Evolutionary conservation across 2,888 invertebrate species (phyloP).

Genomic region (Clistopyga incitator): DNA sequence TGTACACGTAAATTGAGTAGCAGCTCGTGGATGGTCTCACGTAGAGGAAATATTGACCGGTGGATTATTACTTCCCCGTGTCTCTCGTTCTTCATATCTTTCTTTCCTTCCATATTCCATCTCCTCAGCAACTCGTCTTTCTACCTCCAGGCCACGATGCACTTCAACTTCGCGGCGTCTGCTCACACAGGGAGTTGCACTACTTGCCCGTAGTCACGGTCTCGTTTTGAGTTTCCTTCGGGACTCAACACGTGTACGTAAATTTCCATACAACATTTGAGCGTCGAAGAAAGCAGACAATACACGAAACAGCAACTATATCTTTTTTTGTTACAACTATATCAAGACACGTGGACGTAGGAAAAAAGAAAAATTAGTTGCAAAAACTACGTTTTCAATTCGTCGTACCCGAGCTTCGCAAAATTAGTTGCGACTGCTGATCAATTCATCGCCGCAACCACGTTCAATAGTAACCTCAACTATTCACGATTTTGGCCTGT

Average conservation of each 20-base stretch:
- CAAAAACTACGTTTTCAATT: no score
- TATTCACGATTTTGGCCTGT: no score
- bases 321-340: no score
- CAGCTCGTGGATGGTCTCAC: slow-evolving; percentile 52
- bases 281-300: neutral
- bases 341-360: no score
- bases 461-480: no score
- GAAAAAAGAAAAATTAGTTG: no score
- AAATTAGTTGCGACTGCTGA: no score
- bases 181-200: neutral
- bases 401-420: no score
- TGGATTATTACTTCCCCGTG: slow-evolving; percentile 66
- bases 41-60: slow-evolving; percentile 69
- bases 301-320: neutral
- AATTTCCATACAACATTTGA: slow-evolving; percentile 13
- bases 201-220: slow-evolving; percentile 39
- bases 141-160: neutral
- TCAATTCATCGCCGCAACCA: no score
- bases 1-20: slow-evolving; percentile 56
- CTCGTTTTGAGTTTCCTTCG: neutral
- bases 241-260: slow-evolving; percentile 1
- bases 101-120: neutral
- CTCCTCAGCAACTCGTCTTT: neutral
- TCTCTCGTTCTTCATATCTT: slow-evolving; percentile 23
- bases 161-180: slow-evolving; percentile 19